phyloP scores from a whole-genome alignment of 2,888 invertebrate species.

The Merodon equestris region DNA sequence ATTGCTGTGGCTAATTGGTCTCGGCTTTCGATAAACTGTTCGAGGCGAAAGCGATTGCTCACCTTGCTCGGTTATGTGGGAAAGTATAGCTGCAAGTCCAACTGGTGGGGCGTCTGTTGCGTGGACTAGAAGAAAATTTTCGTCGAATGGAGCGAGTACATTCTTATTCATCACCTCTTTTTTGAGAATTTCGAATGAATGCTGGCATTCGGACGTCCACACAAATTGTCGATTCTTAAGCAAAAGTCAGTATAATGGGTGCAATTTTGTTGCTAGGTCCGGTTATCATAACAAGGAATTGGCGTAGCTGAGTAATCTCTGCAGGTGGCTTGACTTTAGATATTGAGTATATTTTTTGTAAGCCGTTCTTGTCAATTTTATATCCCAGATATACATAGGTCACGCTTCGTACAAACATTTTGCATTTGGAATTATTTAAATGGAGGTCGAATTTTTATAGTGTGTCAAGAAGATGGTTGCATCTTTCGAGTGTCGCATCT shows the following conservation, averaged over 20 bases:
- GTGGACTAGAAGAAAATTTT: conserved; percentile 24
- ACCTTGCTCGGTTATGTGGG: too few relatives aligned
- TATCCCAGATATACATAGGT: conserved; percentile 43
- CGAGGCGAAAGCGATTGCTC: too few relatives aligned
- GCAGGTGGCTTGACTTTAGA: conserved; percentile 64
- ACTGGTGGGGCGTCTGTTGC: too few relatives aligned
- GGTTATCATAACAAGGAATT: too few relatives aligned
- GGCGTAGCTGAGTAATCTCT: too few relatives aligned
- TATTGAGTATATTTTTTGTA: conserved; percentile 70
- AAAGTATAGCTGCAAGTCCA: too few relatives aligned
- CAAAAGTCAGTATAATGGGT: too few relatives aligned
- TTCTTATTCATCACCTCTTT: background rate
- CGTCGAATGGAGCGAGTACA: background rate
- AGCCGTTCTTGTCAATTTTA: too few relatives aligned
- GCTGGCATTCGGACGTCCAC: background rate
- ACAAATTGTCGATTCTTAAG: too few relatives aligned
- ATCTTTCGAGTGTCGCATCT: conserved; percentile 14
- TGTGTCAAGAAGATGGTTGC: conserved; percentile 1
- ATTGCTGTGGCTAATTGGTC: too few relatives aligned
- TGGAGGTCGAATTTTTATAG: conserved; percentile 13
- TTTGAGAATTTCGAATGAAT: background rate
- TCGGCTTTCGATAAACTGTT: too few relatives aligned
- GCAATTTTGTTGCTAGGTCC: too few relatives aligned
- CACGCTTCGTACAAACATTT: conserved; percentile 1
- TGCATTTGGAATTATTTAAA: conserved; percentile 8